Base-by-base conservation (phyloP, 2,888 invertebrate genomes). In the Odontothrips loti region DNA sequence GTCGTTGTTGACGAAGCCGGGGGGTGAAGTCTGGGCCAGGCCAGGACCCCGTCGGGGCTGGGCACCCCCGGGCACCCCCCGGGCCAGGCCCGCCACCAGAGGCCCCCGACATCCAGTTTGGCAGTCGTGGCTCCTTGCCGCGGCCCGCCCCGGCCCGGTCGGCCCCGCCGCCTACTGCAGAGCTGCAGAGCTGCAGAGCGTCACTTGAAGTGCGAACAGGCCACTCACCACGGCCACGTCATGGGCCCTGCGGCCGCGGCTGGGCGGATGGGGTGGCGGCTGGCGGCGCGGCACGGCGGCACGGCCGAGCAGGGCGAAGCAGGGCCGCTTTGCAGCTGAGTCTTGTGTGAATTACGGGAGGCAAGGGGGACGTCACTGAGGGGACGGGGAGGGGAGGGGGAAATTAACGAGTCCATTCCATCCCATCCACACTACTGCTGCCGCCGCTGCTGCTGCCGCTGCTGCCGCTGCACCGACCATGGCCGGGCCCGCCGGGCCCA, bases 161-260 rank as follows among this genome's bases (percentile, higher is more conserved):
- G 1, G 58, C 58, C 58, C 58, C 58, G 58, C 58, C 58, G 20
- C 58, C 20, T 15, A 17, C 58, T n/a, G 34, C 34, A 43, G 34
- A 17, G 58, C 58, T 58, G 58, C 58, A 6, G 20, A 6, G 11
- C 58, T 58, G 58, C 58, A 17, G 58, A 58, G 58, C 58, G 58
- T 58, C 58, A 58, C 58, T 58, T 58, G 58, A 58, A 58, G 58
- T 58, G 58, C 58, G 58, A 58, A 58, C 58, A 58, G 58, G 58
- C 58, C 58, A 58, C 58, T 58, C 34, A 43, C 34, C 34, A 43
- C 58, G 58, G 58, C 58, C 34, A 17, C 47, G 29, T 43, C n/a
- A 51, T 23, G 58, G 20, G n/a, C n/a, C 63, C 80, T 78, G 29
- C 34, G 43, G 80, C 29, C 43, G 58, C 51, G 79, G 82, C 79